Percentiles rank a stretch among this genome's conserved stretches.
phyloP scores from a whole-genome alignment of 2,113 vertebrate species.

The Rattus norvegicus region DNA sequence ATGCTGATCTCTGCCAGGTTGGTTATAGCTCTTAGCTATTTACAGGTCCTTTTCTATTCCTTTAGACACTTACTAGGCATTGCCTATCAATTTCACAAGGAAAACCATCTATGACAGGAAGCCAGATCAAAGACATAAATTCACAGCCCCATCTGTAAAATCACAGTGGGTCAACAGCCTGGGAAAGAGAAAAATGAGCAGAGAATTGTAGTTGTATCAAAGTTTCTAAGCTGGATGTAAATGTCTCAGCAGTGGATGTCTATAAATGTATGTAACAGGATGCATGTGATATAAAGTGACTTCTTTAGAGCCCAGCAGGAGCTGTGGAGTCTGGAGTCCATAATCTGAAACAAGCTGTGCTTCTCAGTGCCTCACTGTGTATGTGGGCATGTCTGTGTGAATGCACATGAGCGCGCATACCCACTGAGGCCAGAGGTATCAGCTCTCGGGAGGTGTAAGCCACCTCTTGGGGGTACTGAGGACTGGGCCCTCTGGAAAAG shows the following conservation, averaged over 20 bases:
- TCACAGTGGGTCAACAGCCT: background rate
- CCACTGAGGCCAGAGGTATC: too few species aligned
- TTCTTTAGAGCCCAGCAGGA: background rate
- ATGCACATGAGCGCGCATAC: too few species aligned
- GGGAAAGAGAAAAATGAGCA: background rate
- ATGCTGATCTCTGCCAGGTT: background rate
- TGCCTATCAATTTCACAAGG: background rate
- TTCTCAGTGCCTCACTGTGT: background rate
- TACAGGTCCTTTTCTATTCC: background rate
- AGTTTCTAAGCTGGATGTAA: background rate
- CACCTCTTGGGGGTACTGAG: background rate
- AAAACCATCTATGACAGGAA: background rate
- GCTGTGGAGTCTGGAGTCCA: background rate
- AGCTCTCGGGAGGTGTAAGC: background rate
- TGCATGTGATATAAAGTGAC: background rate
- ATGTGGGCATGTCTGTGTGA: background rate
- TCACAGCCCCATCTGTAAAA: background rate
- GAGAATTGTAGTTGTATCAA: background rate
- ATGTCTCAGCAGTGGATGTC: background rate
- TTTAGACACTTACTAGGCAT: background rate
- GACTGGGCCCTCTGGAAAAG: background rate
- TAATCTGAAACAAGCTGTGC: background rate
- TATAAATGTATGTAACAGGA: background rate
- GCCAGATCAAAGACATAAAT: background rate
- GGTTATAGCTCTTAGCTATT: background rate